Conservation (phyloP, 2,113 vertebrate species). For the Apus apus region DNA sequence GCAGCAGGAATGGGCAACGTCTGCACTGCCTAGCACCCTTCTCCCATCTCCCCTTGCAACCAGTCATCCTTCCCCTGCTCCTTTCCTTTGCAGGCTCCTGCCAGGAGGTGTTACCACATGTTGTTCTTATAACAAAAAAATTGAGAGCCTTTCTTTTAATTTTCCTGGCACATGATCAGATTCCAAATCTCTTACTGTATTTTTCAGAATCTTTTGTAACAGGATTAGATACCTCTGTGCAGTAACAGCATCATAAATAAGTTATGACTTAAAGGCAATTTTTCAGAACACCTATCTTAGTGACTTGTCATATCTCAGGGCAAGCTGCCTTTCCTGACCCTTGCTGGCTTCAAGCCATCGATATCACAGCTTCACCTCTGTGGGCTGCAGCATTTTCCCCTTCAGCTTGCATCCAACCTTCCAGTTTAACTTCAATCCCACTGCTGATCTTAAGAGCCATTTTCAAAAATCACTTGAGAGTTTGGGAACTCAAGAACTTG, state of each 20-base stretch:
- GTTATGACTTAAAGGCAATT: neutral
- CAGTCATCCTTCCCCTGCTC: accelerated
- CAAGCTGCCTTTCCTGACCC: neutral
- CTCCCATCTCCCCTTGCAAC: neutral
- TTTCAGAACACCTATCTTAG: neutral
- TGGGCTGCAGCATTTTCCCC: neutral
- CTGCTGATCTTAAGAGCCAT: neutral
- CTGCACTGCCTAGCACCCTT: accelerated
- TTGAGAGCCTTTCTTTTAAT: neutral
- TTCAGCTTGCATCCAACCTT: neutral
- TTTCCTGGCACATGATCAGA: accelerated
- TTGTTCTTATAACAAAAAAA: neutral
- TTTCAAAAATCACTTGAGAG: neutral
- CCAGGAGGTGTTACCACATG: accelerated
- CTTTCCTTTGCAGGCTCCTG: neutral
- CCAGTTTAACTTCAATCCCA: neutral
- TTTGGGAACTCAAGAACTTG: neutral
- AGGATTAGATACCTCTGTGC: neutral
- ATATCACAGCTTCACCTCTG: neutral
- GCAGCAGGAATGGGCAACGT: neutral
- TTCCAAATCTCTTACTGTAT: neutral
- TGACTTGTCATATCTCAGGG: neutral
- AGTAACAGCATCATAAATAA: neutral
- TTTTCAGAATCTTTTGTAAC: neutral
- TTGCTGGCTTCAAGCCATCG: accelerated